phyloP scores from a whole-genome alignment of 1,140 invertebrate genomes.

The Eciton burchellii region DNA sequence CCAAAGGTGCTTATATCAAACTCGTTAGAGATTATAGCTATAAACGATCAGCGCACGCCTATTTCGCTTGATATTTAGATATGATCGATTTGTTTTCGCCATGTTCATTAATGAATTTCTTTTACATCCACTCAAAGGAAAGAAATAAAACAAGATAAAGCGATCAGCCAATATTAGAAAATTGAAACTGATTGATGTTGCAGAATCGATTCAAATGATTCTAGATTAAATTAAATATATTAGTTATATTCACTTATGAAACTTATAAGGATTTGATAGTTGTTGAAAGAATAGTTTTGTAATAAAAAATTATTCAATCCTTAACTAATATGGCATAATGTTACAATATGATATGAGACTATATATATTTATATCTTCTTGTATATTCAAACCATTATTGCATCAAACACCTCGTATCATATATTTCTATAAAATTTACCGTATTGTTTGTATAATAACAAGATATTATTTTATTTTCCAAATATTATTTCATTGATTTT shows the following conservation, averaged over 20 bases:
- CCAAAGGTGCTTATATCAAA: slow-evolving; percentile 43
- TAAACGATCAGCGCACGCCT: slow-evolving; percentile 50
- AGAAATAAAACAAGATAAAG: background rate
- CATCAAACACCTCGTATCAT: background rate
- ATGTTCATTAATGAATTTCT: slow-evolving; percentile 47
- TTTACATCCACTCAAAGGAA: slow-evolving; percentile 24
- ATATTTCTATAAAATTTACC: background rate
- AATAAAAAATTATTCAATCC: slow-evolving; percentile 39
- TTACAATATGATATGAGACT: slow-evolving; percentile 27
- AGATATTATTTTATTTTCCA: background rate
- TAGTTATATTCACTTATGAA: too few species aligned
- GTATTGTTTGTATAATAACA: background rate
- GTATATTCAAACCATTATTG: slow-evolving; percentile 14
- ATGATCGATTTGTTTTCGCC: slow-evolving; percentile 70
- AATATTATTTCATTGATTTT: background rate
- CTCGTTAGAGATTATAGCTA: slow-evolving; percentile 48
- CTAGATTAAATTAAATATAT: too few species aligned
- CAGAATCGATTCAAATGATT: background rate
- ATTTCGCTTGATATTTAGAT: slow-evolving; percentile 71
- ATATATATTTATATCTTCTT: slow-evolving; percentile 6
- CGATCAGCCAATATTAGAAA: background rate
- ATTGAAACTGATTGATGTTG: background rate
- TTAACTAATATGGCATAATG: slow-evolving; percentile 36
- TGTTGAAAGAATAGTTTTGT: slow-evolving; percentile 17
- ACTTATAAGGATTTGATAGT: background rate